Percentiles rank a stretch among this genome's conserved stretches.
These are phyloP conservation scores for Pomatorhinus ruficollis DNA, from an alignment of 2,113 vertebrate species.

Conservation along the genomic window DNA sequence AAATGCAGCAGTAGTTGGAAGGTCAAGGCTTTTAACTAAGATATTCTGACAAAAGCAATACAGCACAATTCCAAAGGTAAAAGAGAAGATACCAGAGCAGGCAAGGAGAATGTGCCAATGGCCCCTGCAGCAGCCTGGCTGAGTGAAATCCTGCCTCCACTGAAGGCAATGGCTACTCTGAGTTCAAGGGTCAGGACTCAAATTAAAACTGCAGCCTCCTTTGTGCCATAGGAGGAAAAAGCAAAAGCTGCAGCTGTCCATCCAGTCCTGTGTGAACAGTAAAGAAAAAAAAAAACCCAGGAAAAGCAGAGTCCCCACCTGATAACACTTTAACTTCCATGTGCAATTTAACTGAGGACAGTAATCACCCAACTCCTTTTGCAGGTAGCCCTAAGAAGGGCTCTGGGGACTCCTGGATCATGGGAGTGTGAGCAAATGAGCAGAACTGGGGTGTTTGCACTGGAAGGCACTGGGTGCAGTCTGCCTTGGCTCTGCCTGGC, in stretches of 20 bases:
- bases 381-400: neutral
- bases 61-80: neutral
- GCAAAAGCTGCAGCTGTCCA: neutral
- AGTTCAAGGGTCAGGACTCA: neutral
- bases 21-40: neutral
- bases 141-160: neutral
- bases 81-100: neutral
- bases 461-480: neutral
- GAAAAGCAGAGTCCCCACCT: neutral
- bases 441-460: neutral
- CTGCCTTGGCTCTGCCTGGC: neutral
- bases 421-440: neutral
- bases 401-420: neutral
- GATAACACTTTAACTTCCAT: neutral
- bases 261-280: neutral
- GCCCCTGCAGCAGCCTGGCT: neutral
- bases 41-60: neutral
- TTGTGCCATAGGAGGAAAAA: neutral
- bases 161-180: neutral
- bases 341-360: neutral
- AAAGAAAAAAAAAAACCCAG: neutral
- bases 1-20: neutral
- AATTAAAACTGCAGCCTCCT: neutral
- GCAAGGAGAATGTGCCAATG: neutral
- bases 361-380: neutral